Evolutionary conservation across 2,797 vertebrate species (phyloP).

Genomic region (Lophius americanus): DNA sequence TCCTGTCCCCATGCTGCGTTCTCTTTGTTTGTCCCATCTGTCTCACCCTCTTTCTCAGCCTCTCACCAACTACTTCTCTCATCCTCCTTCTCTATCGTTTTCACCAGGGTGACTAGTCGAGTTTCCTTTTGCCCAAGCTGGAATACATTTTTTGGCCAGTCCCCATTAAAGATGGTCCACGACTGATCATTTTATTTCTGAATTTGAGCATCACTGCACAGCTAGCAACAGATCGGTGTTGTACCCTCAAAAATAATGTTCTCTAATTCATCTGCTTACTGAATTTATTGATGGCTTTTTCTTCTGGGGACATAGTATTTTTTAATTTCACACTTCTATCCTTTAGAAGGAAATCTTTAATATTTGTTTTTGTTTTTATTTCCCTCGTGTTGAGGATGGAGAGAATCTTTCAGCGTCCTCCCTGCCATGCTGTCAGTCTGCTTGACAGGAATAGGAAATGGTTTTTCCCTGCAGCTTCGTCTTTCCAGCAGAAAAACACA

Average conservation of each 20-base stretch:
- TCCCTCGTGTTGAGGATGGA: not conserved
- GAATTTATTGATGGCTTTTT: not conserved
- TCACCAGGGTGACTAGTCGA: conserved; percentile 40
- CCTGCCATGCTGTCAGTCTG: conserved; percentile 22
- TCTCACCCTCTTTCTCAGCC: conserved; percentile 24
- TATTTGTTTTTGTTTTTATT: conserved; percentile 18
- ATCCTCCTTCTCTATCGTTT: conserved; percentile 10
- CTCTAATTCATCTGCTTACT: not conserved
- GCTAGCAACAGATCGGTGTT: not conserved
- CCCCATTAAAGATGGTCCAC: not conserved
- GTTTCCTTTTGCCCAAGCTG: conserved; percentile 33
- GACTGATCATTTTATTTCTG: not conserved
- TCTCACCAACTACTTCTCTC: conserved; percentile 12
- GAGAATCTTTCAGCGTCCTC: not conserved
- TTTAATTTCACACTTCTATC: not conserved
- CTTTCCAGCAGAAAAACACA: conserved; percentile 30
- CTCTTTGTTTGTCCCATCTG: conserved; percentile 46
- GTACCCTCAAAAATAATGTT: not conserved
- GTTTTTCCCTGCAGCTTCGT: conserved; percentile 22
- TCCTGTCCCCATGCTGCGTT: conserved; percentile 60
- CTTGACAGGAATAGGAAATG: conserved; percentile 38
- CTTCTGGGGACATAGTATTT: not conserved
- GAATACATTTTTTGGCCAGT: not conserved
- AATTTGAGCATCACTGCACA: not conserved
- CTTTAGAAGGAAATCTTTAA: not conserved